Evolutionary conservation across 2,113 vertebrate species (phyloP), one percentile per base, ranked within the genome.

Genomic region (Chaetorhynchus papuensis): DNA sequence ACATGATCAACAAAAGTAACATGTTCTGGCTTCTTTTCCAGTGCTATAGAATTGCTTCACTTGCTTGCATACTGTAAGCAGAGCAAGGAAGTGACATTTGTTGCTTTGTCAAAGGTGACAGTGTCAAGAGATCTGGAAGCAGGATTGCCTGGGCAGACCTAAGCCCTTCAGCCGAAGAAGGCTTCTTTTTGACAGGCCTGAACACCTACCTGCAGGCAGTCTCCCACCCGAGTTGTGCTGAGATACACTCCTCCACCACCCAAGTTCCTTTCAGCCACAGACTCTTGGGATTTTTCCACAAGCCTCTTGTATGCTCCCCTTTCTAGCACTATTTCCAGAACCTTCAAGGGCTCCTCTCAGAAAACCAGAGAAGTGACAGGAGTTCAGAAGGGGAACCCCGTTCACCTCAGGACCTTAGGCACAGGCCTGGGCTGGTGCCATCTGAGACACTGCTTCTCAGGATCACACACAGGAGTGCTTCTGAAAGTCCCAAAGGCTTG

Each of bases 1-100:
- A 70, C 50, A 70, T 37, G 76, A 89, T 77, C 77, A 97, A 65
- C 76, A 59, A 30, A 9, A 94, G 12, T 72, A 90, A 90, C 65
- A 61, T 87, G 13, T 42, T 52, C 47, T 45, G 39, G 20, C 23
- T 68, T 78, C 30, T 70, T 89, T 87, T 59, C 42, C 78, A 37
- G 21, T 17, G 39, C 21, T 54, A 47, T 11, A 50, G n/a, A 63
- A 57, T 66, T 66, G 31, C 11, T 75, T 84, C 35, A 66, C 39
- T 71, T 87, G 17, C 45, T 71, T 7, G 2, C 8, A 18, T 10
- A 42, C 23, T 49, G 37, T 26, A 57, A 50, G 23, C 53, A 39
- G 10, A 87, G 31, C n/a, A 68, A 81, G n/a, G 24, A 84, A 78
- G 3, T 45, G 56, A 70, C 26, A 80, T 33, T 83, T 21, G 6